These are phyloP conservation scores for Neopelma chrysocephalum DNA, from an alignment of 2,797 vertebrate genomes.

Conservation along the genomic window DNA sequence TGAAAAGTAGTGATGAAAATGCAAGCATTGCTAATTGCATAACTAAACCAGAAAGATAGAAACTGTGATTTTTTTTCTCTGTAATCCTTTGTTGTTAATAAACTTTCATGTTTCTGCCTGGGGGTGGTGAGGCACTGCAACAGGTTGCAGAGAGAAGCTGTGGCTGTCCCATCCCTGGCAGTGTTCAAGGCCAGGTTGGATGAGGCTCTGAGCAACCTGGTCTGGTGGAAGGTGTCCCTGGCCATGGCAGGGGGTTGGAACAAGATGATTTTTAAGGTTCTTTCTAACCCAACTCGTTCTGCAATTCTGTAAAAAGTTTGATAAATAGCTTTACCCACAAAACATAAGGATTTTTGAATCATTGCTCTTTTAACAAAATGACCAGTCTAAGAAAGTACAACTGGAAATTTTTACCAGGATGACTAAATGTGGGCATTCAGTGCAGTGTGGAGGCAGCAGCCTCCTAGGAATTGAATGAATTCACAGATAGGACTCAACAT, in stretches of 20 bases:
- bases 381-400: neutral
- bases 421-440: neutral
- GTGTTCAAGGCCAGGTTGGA: too few species aligned
- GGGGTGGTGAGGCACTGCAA: neutral
- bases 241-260: neutral
- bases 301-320: neutral
- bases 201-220: neutral
- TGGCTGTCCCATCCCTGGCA: neutral
- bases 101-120: neutral
- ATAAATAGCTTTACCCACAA: neutral
- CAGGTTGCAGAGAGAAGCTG: neutral
- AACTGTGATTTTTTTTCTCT: rapidly evolving
- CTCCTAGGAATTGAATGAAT: neutral
- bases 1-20: neutral
- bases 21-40: neutral
- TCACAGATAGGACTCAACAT: neutral
- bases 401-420: neutral
- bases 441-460: neutral
- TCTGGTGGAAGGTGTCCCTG: neutral
- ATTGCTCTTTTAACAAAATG: neutral
- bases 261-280: neutral
- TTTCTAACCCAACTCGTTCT: neutral
- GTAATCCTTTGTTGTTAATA: neutral
- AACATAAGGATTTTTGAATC: neutral
- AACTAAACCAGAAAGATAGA: neutral